Evolutionary conservation across 1,140 invertebrate genomes (phyloP).

Genomic region (Galendromus occidentalis): DNA sequence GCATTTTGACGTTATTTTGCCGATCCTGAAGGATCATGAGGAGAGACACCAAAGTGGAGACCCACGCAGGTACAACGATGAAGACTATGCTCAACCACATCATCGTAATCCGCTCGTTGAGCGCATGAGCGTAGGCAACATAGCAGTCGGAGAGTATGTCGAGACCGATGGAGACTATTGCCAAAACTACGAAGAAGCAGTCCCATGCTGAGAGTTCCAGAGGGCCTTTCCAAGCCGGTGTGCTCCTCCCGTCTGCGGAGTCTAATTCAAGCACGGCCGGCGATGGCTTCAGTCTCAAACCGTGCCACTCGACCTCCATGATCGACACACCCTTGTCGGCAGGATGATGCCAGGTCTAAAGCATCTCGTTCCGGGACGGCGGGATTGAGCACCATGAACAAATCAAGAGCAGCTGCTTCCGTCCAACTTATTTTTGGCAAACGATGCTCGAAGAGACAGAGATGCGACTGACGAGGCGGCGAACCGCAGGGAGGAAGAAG

Average conservation of each 20-base stretch:
- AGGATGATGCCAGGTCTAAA: too few relatives aligned
- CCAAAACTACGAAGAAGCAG: not conserved
- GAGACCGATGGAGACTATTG: not conserved
- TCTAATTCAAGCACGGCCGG: not conserved
- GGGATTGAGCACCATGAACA: too few relatives aligned
- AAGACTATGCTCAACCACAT: slow-evolving; percentile 2
- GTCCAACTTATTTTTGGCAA: too few relatives aligned
- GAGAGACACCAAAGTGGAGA: not conserved
- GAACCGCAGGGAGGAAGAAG: too few relatives aligned
- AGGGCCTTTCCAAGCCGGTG: not conserved
- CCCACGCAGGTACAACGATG: not conserved
- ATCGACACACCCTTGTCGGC: not conserved
- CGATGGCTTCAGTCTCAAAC: not conserved
- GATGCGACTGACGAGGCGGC: too few relatives aligned
- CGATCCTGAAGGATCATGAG: slow-evolving; percentile 1
- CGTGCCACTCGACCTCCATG: slow-evolving; percentile 9
- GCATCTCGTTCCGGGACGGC: too few relatives aligned
- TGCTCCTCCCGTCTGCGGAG: not conserved
- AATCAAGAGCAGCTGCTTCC: too few relatives aligned
- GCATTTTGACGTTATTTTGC: not conserved
- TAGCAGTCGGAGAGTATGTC: not conserved
- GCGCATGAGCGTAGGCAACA: not conserved
- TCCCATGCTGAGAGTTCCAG: not conserved
- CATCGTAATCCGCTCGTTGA: not conserved
- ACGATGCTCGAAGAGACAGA: too few relatives aligned